A percentile compares a stretch with the other conserved stretches of the same genome.
These are phyloP conservation scores for Sepioteuthis lessoniana DNA, from an alignment of 2,888 invertebrate genomes.

Conservation along the genomic window DNA sequence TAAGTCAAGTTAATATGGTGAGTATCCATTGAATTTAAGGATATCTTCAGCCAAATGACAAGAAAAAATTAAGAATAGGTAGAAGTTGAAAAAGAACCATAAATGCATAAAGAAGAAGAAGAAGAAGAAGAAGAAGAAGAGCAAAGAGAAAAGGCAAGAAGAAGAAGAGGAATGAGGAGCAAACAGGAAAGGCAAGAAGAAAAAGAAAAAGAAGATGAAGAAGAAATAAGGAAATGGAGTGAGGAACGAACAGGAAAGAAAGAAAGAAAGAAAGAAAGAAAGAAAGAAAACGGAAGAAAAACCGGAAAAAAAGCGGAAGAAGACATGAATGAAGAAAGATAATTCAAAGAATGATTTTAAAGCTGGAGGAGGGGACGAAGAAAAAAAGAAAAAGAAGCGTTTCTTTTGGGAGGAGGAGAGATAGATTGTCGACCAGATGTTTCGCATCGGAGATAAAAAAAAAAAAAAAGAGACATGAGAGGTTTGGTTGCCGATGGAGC, in stretches of 20 bases:
- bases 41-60: too few species aligned
- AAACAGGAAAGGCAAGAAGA: neutral
- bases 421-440: neutral
- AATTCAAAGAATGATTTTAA: neutral
- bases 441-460: neutral
- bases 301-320: too few species aligned
- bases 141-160: neutral
- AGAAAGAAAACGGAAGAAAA: too few species aligned
- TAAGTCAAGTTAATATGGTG: too few species aligned
- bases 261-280: neutral
- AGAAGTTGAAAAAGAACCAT: neutral
- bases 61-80: too few species aligned
- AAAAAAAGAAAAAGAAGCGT: neutral
- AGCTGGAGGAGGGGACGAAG: neutral
- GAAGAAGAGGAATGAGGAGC: neutral
- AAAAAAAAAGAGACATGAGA: neutral
- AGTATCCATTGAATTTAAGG: too few species aligned
- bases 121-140: neutral
- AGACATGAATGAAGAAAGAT: neutral
- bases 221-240: neutral
- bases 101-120: too few species aligned
- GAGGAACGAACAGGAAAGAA: neutral
- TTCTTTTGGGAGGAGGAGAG: neutral
- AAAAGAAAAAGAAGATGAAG: neutral
- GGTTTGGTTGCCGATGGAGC: too few species aligned